phyloP scores from a whole-genome alignment of 2,888 invertebrate species.

The Nephrotoma appendiculata region DNA sequence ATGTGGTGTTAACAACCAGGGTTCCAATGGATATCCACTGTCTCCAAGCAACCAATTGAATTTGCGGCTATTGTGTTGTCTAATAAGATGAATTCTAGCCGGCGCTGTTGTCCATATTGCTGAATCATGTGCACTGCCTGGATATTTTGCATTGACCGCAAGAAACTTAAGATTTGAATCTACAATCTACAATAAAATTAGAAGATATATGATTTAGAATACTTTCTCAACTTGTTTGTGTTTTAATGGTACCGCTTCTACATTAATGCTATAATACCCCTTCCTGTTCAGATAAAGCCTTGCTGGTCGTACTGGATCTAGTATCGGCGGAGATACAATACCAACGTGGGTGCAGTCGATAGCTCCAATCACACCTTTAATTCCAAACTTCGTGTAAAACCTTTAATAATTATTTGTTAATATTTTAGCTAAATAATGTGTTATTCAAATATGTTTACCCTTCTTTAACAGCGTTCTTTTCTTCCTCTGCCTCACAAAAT shows the following conservation, averaged over 20 bases:
- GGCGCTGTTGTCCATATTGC: neutral
- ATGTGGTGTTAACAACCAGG: neutral
- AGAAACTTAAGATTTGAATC: conserved; percentile 7
- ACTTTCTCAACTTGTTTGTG: neutral
- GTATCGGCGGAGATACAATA: conserved; percentile 8
- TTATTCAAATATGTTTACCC: neutral
- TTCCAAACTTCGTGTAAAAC: conserved; percentile 5
- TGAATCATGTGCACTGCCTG: conserved; percentile 5
- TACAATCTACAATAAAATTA: neutral
- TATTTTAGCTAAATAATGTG: neutral
- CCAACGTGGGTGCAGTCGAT: conserved; percentile 10
- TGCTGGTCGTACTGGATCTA: conserved; percentile 3
- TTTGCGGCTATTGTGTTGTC: neutral
- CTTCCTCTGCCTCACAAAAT: neutral
- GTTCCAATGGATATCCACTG: neutral
- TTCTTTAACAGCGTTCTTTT: too few species aligned
- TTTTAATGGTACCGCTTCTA: conserved; percentile 7
- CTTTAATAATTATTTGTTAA: neutral
- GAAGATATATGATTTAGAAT: neutral
- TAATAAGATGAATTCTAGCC: conserved; percentile 3
- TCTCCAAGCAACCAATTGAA: conserved; percentile 9
- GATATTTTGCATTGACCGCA: conserved; percentile 8
- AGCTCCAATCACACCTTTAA: conserved; percentile 10
- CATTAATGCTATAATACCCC: conserved; percentile 11
- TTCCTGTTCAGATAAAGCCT: conserved; percentile 10